These are phyloP conservation scores for Muntiacus reevesi DNA, from an alignment of 2,113 vertebrate genomes.

Conservation along the genomic window DNA sequence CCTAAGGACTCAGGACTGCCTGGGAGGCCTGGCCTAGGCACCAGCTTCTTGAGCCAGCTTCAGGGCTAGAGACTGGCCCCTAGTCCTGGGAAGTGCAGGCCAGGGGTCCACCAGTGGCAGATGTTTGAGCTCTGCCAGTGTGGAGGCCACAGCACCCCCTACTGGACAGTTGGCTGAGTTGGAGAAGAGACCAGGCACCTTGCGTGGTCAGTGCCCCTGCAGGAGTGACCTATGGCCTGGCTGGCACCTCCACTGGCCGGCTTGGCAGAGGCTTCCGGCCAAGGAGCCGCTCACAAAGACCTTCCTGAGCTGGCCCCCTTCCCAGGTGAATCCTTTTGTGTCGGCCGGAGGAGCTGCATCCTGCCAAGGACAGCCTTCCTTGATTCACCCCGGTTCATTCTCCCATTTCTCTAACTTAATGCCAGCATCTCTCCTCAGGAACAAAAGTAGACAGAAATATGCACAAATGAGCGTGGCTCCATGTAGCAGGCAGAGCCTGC, in stretches of 20 bases:
- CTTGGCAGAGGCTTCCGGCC: background rate
- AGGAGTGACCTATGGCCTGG: background rate
- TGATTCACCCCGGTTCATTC: background rate
- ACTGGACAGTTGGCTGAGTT: background rate
- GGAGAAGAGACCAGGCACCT: fast-evolving
- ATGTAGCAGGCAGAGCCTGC: background rate
- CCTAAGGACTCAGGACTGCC: background rate
- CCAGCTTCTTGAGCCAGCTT: background rate
- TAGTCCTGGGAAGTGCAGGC: background rate
- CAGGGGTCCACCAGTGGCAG: background rate
- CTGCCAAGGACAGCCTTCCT: background rate
- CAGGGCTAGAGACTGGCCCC: fast-evolving
- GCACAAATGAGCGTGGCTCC: background rate
- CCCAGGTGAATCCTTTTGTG: background rate
- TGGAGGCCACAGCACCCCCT: background rate
- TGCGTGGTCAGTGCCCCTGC: fast-evolving
- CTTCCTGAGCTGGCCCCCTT: background rate
- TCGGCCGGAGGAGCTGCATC: background rate
- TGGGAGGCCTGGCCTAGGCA: background rate
- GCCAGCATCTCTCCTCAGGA: background rate
- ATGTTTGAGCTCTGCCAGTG: background rate
- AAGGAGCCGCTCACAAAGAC: background rate
- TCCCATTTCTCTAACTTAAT: background rate
- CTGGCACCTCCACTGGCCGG: background rate
- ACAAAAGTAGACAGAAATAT: background rate